These are phyloP conservation scores for Calidris pugnax DNA, from an alignment of 2,113 vertebrate species.

Conservation along the genomic window DNA sequence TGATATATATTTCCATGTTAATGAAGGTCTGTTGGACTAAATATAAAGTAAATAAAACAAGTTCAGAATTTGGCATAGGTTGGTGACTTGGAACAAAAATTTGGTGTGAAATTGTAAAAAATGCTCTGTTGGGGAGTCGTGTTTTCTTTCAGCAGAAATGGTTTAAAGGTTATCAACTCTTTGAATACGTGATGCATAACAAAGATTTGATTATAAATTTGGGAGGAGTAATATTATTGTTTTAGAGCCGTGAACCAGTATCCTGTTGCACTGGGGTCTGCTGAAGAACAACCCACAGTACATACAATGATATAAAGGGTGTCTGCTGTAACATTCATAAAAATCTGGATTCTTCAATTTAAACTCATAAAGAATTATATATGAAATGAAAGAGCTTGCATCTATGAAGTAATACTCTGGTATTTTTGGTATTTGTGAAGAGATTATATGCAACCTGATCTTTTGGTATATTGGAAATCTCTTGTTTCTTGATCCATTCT, in stretches of 20 bases:
- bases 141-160: background rate
- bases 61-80: background rate
- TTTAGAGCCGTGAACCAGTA: background rate
- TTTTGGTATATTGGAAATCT: background rate
- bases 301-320: background rate
- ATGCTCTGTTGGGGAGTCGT: accelerated
- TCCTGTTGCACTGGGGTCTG: background rate
- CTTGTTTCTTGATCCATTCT: background rate
- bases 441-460: background rate
- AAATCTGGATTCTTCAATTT: background rate
- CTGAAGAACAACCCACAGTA: background rate
- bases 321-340: background rate
- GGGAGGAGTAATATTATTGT: background rate
- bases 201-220: background rate
- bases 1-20: accelerated
- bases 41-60: background rate
- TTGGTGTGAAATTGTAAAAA: background rate
- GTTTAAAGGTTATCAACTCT: background rate
- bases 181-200: accelerated
- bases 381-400: background rate
- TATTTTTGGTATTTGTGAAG: background rate
- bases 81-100: background rate
- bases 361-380: background rate
- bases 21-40: background rate
- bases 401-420: background rate